Evolutionary conservation across 2,113 vertebrate species (phyloP).

Genomic region (Capreolus pygargus): DNA sequence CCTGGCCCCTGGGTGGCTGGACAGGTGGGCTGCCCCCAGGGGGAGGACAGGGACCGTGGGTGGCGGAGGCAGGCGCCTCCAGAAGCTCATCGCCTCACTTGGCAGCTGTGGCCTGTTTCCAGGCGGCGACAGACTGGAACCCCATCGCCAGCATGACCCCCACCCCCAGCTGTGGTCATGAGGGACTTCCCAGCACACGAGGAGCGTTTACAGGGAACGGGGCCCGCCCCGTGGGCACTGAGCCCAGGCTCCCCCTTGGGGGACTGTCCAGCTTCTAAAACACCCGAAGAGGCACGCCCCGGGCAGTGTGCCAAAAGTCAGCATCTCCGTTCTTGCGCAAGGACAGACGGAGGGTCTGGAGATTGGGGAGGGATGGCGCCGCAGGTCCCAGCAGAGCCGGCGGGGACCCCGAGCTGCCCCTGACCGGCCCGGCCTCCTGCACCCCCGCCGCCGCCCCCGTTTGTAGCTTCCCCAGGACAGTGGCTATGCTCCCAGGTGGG

Average conservation of each 20-base stretch:
- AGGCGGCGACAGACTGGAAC: background rate
- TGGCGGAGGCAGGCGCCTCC: background rate
- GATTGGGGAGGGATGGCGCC: background rate
- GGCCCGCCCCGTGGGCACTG: background rate
- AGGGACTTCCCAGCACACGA: background rate
- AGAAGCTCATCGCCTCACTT: background rate
- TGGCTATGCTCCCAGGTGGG: background rate
- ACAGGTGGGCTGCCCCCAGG: rapidly evolving
- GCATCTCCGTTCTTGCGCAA: background rate
- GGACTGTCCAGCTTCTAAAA: background rate
- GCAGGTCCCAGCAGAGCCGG: background rate
- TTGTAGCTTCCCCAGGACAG: background rate
- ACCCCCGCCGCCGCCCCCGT: rapidly evolving
- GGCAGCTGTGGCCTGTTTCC: background rate
- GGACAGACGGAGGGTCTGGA: background rate
- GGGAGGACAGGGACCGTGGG: background rate
- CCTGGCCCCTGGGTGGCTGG: background rate
- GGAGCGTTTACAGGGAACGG: too few species aligned
- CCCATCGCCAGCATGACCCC: background rate
- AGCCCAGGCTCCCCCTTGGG: background rate
- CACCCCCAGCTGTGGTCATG: background rate
- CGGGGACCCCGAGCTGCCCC: rapidly evolving
- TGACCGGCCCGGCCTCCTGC: background rate
- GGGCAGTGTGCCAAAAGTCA: background rate
- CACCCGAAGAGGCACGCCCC: background rate